A percentile compares a stretch with the other conserved stretches of the same genome.
phyloP scores from a whole-genome alignment of 2,797 vertebrate species.

The Anas acuta region DNA sequence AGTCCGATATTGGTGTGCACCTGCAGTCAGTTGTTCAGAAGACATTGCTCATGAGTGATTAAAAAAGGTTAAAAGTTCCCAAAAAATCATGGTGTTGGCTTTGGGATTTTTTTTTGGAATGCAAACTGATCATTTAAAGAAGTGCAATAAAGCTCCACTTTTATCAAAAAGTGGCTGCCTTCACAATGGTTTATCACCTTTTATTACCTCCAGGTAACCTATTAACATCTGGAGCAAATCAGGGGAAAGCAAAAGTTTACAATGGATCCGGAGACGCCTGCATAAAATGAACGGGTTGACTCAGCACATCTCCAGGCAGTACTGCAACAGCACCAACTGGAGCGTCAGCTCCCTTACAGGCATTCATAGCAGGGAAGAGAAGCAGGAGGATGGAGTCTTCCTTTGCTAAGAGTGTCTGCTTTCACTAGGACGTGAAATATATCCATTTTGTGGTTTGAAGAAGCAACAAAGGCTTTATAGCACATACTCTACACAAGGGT shows the following conservation, averaged over 20 bases:
- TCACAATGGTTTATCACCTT: neutral
- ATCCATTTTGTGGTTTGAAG: neutral
- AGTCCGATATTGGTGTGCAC: neutral
- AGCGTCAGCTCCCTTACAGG: neutral
- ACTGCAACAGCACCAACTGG: rapidly evolving
- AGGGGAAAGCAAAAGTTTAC: neutral
- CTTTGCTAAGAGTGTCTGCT: neutral
- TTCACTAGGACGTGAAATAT: neutral
- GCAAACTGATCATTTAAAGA: neutral
- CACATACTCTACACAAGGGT: neutral
- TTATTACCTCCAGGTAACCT: neutral
- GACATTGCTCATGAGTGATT: neutral
- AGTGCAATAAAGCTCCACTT: neutral
- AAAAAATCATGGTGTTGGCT: neutral
- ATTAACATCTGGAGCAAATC: neutral
- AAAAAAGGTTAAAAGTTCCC: neutral
- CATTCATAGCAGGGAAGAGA: neutral
- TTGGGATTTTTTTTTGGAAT: neutral
- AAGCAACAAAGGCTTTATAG: neutral
- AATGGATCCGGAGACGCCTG: neutral
- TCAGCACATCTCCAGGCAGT: neutral
- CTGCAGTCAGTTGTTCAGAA: neutral
- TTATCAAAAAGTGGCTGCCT: neutral
- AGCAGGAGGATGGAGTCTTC: neutral
- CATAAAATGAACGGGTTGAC: neutral